Evolutionary conservation across 2,797 vertebrate genomes (phyloP).

Genomic region (Macroramphosus scolopax): DNA sequence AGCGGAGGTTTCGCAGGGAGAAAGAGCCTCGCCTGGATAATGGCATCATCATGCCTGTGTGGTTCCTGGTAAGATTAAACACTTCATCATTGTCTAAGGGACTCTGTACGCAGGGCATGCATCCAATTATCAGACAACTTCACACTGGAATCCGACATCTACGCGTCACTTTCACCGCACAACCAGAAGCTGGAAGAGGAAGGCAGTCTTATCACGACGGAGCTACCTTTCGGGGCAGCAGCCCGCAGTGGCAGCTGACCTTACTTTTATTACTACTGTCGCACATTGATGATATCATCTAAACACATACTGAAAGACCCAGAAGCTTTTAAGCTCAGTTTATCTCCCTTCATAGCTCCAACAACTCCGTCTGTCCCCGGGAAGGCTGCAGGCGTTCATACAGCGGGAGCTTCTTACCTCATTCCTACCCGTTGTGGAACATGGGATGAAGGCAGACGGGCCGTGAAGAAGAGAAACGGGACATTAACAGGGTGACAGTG

Average conservation of each 20-base stretch:
- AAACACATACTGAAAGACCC: constrained; percentile 47
- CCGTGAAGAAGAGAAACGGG: constrained; percentile 25
- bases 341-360: constrained; percentile 53
- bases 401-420: constrained; percentile 28
- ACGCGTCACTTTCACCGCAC: constrained; percentile 36
- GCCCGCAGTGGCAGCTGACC: constrained; percentile 57
- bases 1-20: constrained; percentile 46
- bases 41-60: constrained; percentile 69
- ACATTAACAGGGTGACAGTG: constrained; percentile 35
- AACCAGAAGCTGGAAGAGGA: constrained; percentile 10
- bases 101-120: constrained; percentile 40
- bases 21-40: constrained; percentile 65
- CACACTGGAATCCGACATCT: constrained; percentile 41
- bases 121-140: constrained; percentile 58
- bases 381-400: constrained; percentile 35
- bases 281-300: constrained; percentile 65
- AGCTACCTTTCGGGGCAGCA: constrained; percentile 41
- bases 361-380: constrained; percentile 27
- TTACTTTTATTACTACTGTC: constrained; percentile 62
- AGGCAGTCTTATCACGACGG: constrained; percentile 44
- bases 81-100: constrained; percentile 75
- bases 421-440: constrained; percentile 40
- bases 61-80: constrained; percentile 76
- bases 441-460: constrained; percentile 11
- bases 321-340: constrained; percentile 54